Evolutionary conservation across 2,797 vertebrate species (phyloP).

Genomic region (Acrocephalus scirpaceus): DNA sequence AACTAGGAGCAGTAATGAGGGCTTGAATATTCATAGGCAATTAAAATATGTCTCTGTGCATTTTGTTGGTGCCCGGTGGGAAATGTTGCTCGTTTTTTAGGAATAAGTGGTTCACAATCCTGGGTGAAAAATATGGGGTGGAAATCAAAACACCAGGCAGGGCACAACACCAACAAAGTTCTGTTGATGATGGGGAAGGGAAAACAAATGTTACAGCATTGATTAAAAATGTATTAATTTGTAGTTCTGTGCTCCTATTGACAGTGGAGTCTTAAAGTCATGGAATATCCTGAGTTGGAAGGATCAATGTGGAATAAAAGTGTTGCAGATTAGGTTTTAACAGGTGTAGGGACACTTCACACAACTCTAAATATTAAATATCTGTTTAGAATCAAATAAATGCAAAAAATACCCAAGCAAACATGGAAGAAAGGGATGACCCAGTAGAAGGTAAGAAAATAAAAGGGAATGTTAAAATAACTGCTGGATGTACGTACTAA

Average conservation of each 20-base stretch:
- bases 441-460: not conserved
- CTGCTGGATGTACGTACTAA: not conserved
- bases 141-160: slow-evolving; percentile 11
- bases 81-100: slow-evolving; percentile 69
- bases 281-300: not conserved
- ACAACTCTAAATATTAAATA: not conserved
- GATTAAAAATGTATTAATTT: not conserved
- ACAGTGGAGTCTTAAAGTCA: not conserved
- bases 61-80: slow-evolving; percentile 67
- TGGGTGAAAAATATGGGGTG: slow-evolving; percentile 26
- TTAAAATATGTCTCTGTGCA: slow-evolving; percentile 73
- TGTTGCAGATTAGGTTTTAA: not conserved
- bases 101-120: slow-evolving; percentile 64
- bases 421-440: too few species aligned
- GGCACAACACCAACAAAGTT: not conserved
- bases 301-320: not conserved
- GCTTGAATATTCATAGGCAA: slow-evolving; percentile 82
- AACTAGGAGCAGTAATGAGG: slow-evolving; percentile 74
- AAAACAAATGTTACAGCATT: not conserved
- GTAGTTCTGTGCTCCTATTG: not conserved
- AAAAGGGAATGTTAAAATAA: not conserved
- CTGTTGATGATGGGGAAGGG: not conserved
- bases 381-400: not conserved
- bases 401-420: not conserved
- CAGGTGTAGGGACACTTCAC: not conserved